Percentiles rank a stretch among this genome's conserved stretches.
Conservation (phyloP, 92 coral and sea anemone species). For the Virgularia gustaviana region DNA sequence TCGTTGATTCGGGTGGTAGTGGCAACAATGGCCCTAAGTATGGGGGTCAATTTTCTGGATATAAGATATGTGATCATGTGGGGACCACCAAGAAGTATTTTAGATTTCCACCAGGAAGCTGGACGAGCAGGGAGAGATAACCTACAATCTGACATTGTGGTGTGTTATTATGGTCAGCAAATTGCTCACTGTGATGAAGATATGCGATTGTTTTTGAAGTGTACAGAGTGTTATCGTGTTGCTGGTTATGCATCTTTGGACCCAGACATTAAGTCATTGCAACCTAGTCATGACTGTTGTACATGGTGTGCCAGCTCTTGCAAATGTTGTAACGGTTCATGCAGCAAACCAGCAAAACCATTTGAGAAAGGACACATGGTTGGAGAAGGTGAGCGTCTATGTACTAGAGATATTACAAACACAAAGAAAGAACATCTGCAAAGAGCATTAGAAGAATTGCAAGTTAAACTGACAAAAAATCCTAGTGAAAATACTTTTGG, state of each 20-base stretch:
- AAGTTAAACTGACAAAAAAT: background rate
- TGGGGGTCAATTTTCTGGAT: constrained; percentile 56
- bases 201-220: background rate
- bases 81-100: constrained; percentile 56
- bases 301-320: background rate
- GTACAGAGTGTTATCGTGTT: background rate
- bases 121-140: constrained; percentile 61
- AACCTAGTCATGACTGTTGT: background rate
- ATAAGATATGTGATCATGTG: constrained; percentile 50
- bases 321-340: background rate
- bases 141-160: too few species aligned
- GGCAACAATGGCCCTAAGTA: constrained; percentile 46
- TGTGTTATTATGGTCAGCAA: too few species aligned
- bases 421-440: background rate
- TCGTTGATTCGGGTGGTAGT: constrained; percentile 28
- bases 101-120: constrained; percentile 55
- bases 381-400: background rate
- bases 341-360: background rate
- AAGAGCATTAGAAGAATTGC: background rate
- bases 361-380: background rate
- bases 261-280: background rate
- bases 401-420: background rate
- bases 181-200: background rate
- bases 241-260: background rate
- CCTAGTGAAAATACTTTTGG: background rate